phyloP scores from a whole-genome alignment of 2,888 invertebrate species.

The Papilio protenor region DNA sequence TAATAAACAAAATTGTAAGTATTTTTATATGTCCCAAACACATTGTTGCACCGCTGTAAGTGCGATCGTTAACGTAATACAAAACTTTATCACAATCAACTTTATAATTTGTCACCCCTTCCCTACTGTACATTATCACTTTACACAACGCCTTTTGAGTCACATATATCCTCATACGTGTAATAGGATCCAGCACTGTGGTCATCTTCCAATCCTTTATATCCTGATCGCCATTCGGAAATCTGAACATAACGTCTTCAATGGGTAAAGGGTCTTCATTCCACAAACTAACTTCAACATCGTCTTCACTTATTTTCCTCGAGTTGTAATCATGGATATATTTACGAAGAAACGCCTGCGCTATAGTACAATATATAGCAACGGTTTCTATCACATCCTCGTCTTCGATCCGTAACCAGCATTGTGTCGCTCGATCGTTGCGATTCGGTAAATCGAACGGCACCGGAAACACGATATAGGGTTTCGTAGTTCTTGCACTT shows the following conservation, averaged over 20 bases:
- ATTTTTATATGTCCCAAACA: constrained; percentile 8
- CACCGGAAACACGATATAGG: constrained; percentile 64
- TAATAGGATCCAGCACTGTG: constrained; percentile 70
- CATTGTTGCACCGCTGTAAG: constrained; percentile 54
- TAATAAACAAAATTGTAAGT: constrained; percentile 22
- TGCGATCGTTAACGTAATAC: constrained; percentile 69
- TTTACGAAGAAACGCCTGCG: constrained; percentile 66
- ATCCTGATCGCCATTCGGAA: constrained; percentile 53
- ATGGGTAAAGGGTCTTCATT: constrained; percentile 62
- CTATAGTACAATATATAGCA: constrained; percentile 66
- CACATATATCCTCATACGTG: constrained; percentile 70
- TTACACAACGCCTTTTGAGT: constrained; percentile 69
- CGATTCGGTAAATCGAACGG: constrained; percentile 73
- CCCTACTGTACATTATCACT: constrained; percentile 74
- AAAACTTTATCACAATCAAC: constrained; percentile 71
- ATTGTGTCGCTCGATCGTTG: constrained; percentile 75
- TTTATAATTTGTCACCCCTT: constrained; percentile 70
- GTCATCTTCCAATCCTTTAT: constrained; percentile 70
- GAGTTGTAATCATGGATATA: constrained; percentile 74
- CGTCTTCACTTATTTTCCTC: constrained; percentile 71
- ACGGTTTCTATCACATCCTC: constrained; percentile 71
- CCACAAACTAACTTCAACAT: constrained; percentile 73
- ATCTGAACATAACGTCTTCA: constrained; percentile 55
- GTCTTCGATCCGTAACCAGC: constrained; percentile 77
- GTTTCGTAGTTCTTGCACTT: constrained; percentile 54